Percentiles rank a stretch among this genome's conserved stretches.
Conservation (phyloP, 2,888 invertebrate species). For the Heterodera filipjevi region DNA sequence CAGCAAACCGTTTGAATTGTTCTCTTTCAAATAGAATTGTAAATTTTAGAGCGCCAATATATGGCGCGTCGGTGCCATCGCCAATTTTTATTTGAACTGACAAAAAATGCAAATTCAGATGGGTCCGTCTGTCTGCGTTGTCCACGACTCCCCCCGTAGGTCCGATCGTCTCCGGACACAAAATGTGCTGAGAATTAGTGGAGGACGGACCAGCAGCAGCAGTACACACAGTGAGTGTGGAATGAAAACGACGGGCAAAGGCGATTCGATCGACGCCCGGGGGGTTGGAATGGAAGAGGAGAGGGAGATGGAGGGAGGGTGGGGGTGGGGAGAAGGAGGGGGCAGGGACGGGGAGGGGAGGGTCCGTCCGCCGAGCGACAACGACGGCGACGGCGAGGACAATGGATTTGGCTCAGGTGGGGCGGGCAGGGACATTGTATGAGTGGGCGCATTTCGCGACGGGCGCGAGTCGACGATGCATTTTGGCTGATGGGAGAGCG, state of each 20-base stretch:
- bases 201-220: background rate
- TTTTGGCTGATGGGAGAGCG: background rate
- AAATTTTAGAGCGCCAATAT: background rate
- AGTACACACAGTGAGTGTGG: background rate
- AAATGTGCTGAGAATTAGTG: conserved; percentile 3
- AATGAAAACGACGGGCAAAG: background rate
- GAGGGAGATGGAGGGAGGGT: background rate
- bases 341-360: background rate
- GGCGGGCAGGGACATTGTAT: conserved; percentile 8
- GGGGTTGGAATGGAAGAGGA: background rate
- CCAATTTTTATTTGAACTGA: conserved; percentile 1
- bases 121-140: background rate
- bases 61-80: conserved; percentile 3
- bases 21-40: background rate
- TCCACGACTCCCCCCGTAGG: background rate
- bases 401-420: conserved; percentile 14
- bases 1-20: background rate
- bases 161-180: background rate
- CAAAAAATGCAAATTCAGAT: conserved; percentile 6
- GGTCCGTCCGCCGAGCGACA: conserved; percentile 3
- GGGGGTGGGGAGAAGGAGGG: background rate
- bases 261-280: conserved; percentile 20
- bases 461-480: background rate
- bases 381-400: background rate
- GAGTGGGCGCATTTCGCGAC: conserved; percentile 4